These are phyloP conservation scores for Calcarius lapponicus DNA, from an alignment of 2,797 vertebrate species.

Conservation along the genomic window DNA sequence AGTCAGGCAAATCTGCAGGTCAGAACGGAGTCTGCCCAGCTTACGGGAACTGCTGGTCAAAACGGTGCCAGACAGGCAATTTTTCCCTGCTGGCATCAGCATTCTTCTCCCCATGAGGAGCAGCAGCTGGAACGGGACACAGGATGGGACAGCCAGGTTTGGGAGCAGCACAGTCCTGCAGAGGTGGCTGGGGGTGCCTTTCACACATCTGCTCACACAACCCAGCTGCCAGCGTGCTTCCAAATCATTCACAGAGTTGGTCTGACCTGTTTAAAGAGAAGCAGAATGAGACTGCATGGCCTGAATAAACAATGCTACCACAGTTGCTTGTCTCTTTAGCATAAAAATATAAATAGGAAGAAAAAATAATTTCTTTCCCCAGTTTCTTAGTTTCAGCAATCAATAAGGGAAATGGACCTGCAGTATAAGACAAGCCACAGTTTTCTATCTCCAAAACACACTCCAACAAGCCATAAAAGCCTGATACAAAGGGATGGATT, in stretches of 20 bases:
- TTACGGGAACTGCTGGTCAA: background rate
- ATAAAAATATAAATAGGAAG: background rate
- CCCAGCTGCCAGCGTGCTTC: background rate
- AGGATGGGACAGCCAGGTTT: background rate
- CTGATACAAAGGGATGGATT: background rate
- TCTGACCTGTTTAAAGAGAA: background rate
- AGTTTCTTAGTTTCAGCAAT: background rate
- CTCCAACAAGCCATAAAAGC: background rate
- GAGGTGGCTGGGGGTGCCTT: background rate
- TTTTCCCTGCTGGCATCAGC: background rate
- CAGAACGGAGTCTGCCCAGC: background rate
- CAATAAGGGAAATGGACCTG: background rate
- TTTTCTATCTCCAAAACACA: background rate
- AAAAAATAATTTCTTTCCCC: background rate
- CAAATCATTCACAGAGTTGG: background rate
- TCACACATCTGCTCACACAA: fast-evolving
- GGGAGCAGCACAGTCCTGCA: fast-evolving
- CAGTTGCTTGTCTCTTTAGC: background rate
- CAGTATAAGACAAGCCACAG: background rate
- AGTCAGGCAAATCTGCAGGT: background rate
- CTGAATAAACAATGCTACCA: background rate
- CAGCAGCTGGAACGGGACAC: fast-evolving
- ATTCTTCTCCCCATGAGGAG: background rate
- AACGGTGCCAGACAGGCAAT: background rate
- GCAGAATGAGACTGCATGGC: background rate